Evolutionary conservation across 2,888 invertebrate genomes (phyloP).

Genomic region (Macaria notata): DNA sequence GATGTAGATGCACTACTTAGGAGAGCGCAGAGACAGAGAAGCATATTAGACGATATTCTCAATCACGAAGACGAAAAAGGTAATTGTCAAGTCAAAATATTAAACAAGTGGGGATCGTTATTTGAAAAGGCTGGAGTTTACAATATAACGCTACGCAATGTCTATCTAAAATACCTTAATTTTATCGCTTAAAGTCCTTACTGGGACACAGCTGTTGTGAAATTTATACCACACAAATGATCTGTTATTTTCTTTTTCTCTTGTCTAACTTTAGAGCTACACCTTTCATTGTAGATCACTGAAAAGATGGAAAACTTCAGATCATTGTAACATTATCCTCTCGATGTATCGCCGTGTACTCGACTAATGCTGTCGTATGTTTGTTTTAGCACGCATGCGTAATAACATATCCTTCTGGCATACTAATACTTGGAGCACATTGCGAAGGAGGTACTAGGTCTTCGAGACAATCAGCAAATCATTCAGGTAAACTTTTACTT

Average conservation of each 20-base stretch:
- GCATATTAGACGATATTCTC: slow-evolving; percentile 86
- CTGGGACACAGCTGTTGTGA: slow-evolving; percentile 48
- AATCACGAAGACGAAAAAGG: slow-evolving; percentile 83
- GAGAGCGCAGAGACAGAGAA: slow-evolving; percentile 86
- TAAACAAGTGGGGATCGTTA: slow-evolving; percentile 52
- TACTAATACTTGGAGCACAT: slow-evolving; percentile 76
- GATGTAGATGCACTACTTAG: slow-evolving; percentile 84
- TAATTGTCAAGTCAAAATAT: slow-evolving; percentile 67
- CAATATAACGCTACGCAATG: slow-evolving; percentile 70
- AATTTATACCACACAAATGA: slow-evolving; percentile 36
- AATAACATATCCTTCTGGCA: slow-evolving; percentile 83
- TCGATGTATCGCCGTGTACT: slow-evolving; percentile 50
- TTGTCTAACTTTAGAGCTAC: slow-evolving; percentile 1
- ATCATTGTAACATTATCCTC: slow-evolving; percentile 41
- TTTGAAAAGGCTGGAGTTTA: slow-evolving; percentile 57
- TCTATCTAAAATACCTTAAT: slow-evolving; percentile 53
- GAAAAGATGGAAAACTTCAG: slow-evolving; percentile 45
- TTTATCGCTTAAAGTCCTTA: slow-evolving; percentile 52
- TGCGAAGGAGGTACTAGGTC: slow-evolving; percentile 62
- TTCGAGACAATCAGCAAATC: slow-evolving; percentile 48
- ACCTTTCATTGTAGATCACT: background rate
- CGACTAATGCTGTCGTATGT: slow-evolving; percentile 77
- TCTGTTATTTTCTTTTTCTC: slow-evolving; percentile 43
- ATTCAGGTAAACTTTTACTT: slow-evolving; percentile 61
- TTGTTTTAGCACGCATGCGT: slow-evolving; percentile 82